Percentiles rank a stretch among this genome's conserved stretches.
These are phyloP conservation scores for Gambusia yucatana DNA, from an alignment of 2,797 vertebrate species.

Conservation along the genomic window DNA sequence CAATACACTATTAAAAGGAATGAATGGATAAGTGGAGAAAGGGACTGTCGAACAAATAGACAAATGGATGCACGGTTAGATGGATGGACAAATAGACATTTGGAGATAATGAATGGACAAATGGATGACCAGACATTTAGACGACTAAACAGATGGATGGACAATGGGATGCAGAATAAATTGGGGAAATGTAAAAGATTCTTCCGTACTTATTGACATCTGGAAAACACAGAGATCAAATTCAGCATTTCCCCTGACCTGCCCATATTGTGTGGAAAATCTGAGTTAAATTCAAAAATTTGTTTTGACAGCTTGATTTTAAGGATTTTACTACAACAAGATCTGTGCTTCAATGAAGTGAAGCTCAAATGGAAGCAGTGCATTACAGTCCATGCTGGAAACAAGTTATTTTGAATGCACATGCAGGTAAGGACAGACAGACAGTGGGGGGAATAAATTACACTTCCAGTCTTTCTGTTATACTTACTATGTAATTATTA, in stretches of 20 bases:
- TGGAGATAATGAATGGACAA: neutral
- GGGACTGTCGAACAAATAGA: neutral
- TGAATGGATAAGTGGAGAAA: neutral
- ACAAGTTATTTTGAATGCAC: constrained; percentile 14
- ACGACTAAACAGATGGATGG: neutral
- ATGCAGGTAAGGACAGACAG: constrained; percentile 17
- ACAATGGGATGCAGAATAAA: neutral
- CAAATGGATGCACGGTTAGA: neutral
- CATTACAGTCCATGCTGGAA: neutral
- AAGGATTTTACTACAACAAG: constrained; percentile 37
- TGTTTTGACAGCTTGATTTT: constrained; percentile 36
- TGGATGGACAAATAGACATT: neutral
- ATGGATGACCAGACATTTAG: neutral
- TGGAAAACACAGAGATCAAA: neutral
- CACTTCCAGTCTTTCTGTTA: neutral
- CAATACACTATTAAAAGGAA: neutral
- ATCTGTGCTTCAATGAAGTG: constrained; percentile 10
- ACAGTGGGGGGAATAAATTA: constrained; percentile 10
- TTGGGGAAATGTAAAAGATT: neutral
- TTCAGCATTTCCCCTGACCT: neutral
- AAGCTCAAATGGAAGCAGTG: constrained; percentile 19
- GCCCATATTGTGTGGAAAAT: neutral
- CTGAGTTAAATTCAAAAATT: constrained; percentile 2
- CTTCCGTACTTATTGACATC: neutral
- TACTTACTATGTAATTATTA: constrained; percentile 1